phyloP scores from a whole-genome alignment of 2,888 invertebrate species.

The Ptilodon capucinus region DNA sequence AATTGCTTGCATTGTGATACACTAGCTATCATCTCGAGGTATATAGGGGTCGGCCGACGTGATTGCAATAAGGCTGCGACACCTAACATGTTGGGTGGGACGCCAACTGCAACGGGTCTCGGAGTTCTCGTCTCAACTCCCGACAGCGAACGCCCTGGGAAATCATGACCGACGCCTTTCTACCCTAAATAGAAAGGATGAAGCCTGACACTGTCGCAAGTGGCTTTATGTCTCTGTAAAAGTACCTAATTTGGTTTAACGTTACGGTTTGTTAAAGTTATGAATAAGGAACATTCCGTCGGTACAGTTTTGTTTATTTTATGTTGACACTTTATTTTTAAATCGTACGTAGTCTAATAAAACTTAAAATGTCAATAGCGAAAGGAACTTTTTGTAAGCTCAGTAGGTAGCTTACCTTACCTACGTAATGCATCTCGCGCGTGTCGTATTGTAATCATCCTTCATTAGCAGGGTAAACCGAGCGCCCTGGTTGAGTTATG shows the following conservation, averaged over 20 bases:
- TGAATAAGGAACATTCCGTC: neutral
- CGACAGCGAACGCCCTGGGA: slow-evolving; percentile 68
- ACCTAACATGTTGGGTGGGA: slow-evolving; percentile 30
- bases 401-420: too few species aligned
- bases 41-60: slow-evolving; percentile 31
- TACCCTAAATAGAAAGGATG: slow-evolving; percentile 37
- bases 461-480: slow-evolving; percentile 77
- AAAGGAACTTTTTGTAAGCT: too few species aligned
- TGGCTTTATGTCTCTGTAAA: slow-evolving; percentile 19
- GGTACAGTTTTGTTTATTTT: too few species aligned
- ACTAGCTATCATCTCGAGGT: neutral
- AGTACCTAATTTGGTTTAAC: slow-evolving; percentile 11
- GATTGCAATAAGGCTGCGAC: slow-evolving; percentile 51
- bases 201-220: slow-evolving; percentile 29
- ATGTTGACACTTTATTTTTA: too few species aligned
- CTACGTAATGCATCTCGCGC: slow-evolving; percentile 31
- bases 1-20: too few species aligned
- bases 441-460: slow-evolving; percentile 58
- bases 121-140: slow-evolving; percentile 45
- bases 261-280: neutral
- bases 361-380: too few species aligned
- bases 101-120: slow-evolving; percentile 34
- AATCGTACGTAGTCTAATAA: too few species aligned
- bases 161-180: slow-evolving; percentile 62
- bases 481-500: slow-evolving; percentile 73